phyloP scores from a whole-genome alignment of 2,888 invertebrate species.

The Stegophylla sp. region DNA sequence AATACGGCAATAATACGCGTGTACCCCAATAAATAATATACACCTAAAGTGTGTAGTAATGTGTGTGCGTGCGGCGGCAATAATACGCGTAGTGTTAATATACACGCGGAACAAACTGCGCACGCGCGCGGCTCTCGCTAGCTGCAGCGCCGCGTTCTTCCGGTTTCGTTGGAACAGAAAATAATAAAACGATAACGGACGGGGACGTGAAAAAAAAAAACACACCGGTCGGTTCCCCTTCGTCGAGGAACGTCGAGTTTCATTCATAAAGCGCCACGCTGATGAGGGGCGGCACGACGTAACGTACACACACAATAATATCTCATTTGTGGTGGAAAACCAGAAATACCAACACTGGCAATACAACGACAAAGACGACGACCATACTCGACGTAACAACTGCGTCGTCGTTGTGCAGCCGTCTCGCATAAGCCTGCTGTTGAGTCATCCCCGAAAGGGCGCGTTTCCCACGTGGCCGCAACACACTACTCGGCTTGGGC shows the following conservation, averaged over 20 bases:
- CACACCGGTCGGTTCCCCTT: conserved; percentile 19
- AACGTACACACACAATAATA: background rate
- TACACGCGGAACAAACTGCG: background rate
- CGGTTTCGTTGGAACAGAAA: background rate
- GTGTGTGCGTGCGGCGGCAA: too few relatives aligned
- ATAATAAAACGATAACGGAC: background rate
- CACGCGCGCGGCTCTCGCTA: background rate
- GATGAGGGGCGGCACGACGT: background rate
- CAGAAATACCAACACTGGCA: conserved; percentile 45
- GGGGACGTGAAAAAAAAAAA: background rate
- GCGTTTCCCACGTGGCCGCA: conserved; percentile 57
- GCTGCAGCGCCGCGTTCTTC: background rate
- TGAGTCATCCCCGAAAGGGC: conserved; percentile 50
- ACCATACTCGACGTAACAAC: background rate
- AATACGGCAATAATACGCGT: too few relatives aligned
- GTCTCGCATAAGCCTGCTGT: conserved; percentile 10
- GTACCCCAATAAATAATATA: too few relatives aligned
- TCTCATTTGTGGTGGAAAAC: background rate
- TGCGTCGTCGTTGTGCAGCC: background rate
- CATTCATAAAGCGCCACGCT: conserved; percentile 24
- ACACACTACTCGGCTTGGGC: background rate
- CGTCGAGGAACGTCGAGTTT: conserved; percentile 28
- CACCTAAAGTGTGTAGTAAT: too few relatives aligned
- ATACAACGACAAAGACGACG: too few relatives aligned
- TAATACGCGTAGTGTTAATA: too few relatives aligned